Conservation (phyloP, 2,797 vertebrate species). For the Falco concolor region DNA sequence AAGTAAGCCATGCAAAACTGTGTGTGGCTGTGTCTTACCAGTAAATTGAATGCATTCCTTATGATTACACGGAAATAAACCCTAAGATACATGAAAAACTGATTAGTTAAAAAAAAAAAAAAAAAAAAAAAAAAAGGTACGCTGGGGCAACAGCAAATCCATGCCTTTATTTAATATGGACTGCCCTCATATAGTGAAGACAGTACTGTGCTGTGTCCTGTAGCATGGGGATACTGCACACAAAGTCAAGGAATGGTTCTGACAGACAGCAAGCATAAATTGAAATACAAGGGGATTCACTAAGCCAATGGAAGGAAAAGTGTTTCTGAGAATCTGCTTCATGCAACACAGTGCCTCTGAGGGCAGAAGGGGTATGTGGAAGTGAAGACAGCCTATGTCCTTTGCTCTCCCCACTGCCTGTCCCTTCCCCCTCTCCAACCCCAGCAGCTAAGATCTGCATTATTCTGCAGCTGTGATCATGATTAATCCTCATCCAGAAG, state of each 20-base stretch:
- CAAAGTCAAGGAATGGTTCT: background rate
- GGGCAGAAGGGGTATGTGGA: background rate
- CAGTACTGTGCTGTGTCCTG: background rate
- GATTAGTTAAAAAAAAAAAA: background rate
- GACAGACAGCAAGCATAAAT: background rate
- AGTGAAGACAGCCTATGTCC: background rate
- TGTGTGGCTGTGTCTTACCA: background rate
- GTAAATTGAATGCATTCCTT: background rate
- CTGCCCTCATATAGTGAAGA: background rate
- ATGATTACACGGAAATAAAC: background rate
- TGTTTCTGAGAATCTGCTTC: background rate
- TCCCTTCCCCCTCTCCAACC: background rate
- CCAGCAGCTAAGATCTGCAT: constrained; percentile 9
- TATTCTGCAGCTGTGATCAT: constrained; percentile 34
- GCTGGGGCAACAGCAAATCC: background rate
- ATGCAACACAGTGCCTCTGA: accelerated
- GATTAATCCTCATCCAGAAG: constrained; percentile 33
- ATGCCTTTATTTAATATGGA: background rate
- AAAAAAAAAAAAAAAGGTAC: background rate
- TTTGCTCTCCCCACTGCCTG: background rate
- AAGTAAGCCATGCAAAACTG: background rate
- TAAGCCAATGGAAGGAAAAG: background rate
- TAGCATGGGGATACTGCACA: background rate
- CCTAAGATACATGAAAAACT: background rate
- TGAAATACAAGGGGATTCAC: background rate